Conservation (phyloP, 2,888 invertebrate genomes). For the Pterobdella sp. region DNA sequence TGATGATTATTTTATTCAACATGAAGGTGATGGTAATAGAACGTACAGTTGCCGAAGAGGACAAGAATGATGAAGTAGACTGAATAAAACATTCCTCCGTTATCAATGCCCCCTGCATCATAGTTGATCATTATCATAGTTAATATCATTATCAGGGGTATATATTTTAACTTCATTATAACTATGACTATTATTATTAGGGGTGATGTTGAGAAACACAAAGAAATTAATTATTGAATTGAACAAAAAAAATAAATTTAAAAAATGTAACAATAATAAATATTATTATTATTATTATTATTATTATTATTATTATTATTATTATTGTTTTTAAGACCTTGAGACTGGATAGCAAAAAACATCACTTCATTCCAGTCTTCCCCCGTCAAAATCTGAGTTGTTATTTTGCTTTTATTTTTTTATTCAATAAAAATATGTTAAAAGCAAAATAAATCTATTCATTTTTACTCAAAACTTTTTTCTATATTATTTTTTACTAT, state of each 20-base stretch:
- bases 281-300: neutral
- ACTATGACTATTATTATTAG: no score
- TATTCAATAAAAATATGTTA: neutral
- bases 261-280: no score
- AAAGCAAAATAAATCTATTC: neutral
- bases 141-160: neutral
- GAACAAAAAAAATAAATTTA: no score
- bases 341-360: slow-evolving; percentile 95
- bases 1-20: no score
- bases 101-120: slow-evolving; percentile 68
- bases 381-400: slow-evolving; percentile 84
- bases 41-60: slow-evolving; percentile 86
- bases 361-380: slow-evolving; percentile 99
- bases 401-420: neutral
- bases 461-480: neutral
- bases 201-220: no score
- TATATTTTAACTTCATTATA: no score
- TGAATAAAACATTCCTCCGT: slow-evolving; percentile 86
- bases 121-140: neutral
- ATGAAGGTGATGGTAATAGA: no score
- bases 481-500: neutral
- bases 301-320: neutral
- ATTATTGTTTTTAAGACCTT: slow-evolving; percentile 59
- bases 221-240: no score
- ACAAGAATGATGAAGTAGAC: slow-evolving; percentile 97